Base-by-base conservation (phyloP, 2,113 vertebrate species). In the Tursiops truncatus region DNA sequence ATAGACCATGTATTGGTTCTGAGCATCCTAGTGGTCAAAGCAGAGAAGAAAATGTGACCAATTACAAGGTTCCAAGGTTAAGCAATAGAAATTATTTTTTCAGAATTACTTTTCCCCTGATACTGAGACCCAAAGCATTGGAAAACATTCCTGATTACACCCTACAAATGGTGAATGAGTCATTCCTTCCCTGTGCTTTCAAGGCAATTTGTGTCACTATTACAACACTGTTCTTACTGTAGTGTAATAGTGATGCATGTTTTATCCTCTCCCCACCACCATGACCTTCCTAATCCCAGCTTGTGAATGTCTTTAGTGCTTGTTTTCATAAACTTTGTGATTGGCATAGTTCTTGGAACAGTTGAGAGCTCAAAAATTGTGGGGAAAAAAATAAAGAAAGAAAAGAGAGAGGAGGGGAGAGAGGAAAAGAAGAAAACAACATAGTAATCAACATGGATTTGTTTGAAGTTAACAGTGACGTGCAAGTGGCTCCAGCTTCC, bases 211-310 rank as follows among this genome's bases (percentile, higher is more conserved):
- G 2, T 2, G 17, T 83, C 26, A 38, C n/a, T 73, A 1, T 25
- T 50, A 28, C 33, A 36, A 44, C 1, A 6, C 44, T 71, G 18
- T 53, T 38, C 17, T 3, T 4, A 2, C 58, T 28, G 20, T n/a
- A 8, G 31, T n/a, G 0, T 20, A 33, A 11, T 1, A 50, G 23
- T 20, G 33, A 38, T 11, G 9, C 5, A 23, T 0, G 17, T 0
- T 41, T 28, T 12, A 12, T 18, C 1, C 5, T 6, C 33, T 41
- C 36, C 25, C 11, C 14, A 14, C 1, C 18, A 17, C 47, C 5
- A 6, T 1, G 21, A 36, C 65, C 38, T 84, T 63, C 47, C 15
- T 47, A 38, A 1, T 0, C 2, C 20, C 73, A 82, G 13, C 8
- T 63, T 56, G 26, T 21, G 17, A 25, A 81, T 31, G 15, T 33